These are phyloP conservation scores for Neodontobutis hainanensis DNA, from an alignment of 2,113 vertebrate species.

Conservation along the genomic window DNA sequence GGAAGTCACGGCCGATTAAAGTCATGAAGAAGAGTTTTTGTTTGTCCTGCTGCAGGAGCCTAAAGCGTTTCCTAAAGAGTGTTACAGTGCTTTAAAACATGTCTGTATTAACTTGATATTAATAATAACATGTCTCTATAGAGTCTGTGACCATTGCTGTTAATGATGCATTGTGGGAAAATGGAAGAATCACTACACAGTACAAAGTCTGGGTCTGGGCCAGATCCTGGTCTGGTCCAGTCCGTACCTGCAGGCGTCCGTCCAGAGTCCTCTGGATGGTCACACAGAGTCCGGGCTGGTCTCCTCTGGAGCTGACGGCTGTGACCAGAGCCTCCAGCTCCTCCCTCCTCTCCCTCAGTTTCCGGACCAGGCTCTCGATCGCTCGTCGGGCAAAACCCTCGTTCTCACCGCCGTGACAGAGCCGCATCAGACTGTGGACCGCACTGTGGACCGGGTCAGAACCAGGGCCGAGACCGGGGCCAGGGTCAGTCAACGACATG, in stretches of 20 bases:
- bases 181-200: no score
- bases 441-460: constrained; percentile 77
- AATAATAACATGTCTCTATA: no score
- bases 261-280: constrained; percentile 89
- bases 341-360: constrained; percentile 84
- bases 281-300: constrained; percentile 85
- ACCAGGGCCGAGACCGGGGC: constrained; percentile 63
- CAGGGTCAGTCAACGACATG: constrained; percentile 64
- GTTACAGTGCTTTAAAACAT: no score
- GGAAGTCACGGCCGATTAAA: no score
- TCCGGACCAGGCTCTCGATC: constrained; percentile 85
- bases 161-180: no score
- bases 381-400: constrained; percentile 85
- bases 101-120: no score
- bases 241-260: constrained; percentile 82
- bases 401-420: constrained; percentile 85
- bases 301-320: constrained; percentile 82
- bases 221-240: background rate
- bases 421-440: constrained; percentile 87
- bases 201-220: no score
- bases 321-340: constrained; percentile 86
- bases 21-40: no score
- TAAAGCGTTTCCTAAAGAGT: no score
- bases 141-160: no score
- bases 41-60: no score